These are phyloP conservation scores for Phenganax stokvisi DNA, from an alignment of 92 coral and sea anemone genomes.

Conservation along the genomic window DNA sequence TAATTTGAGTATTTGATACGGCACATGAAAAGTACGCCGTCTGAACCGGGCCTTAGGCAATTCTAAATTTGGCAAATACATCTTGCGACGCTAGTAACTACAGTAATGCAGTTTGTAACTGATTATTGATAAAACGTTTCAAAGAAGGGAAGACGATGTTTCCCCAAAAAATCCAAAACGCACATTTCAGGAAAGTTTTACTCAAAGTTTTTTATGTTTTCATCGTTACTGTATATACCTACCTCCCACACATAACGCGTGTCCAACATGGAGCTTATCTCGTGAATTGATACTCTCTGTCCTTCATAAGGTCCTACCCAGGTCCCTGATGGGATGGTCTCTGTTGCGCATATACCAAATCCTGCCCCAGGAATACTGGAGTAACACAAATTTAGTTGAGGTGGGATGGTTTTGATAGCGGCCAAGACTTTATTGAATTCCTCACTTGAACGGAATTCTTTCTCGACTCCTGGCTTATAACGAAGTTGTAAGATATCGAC, in stretches of 20 bases:
- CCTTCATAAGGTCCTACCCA: conserved; percentile 94
- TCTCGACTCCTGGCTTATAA: conserved; percentile 35
- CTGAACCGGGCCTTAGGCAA: too few relatives aligned
- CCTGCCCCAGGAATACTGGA: conserved; percentile 78
- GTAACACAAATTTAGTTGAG: conserved; percentile 66
- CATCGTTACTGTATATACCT: neutral
- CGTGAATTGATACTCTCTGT: conserved; percentile 51
- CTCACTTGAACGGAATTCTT: conserved; percentile 27
- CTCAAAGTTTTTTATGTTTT: too few relatives aligned
- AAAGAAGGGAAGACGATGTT: too few relatives aligned
- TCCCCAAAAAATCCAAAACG: too few relatives aligned
- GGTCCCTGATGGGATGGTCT: conserved; percentile 56
- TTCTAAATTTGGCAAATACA: too few relatives aligned
- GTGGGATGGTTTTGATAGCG: conserved; percentile 57
- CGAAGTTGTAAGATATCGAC: conserved; percentile 35
- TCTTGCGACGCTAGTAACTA: too few relatives aligned
- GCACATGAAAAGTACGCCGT: too few relatives aligned
- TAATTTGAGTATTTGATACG: too few relatives aligned
- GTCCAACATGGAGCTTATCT: conserved; percentile 44
- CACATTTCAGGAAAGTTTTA: too few relatives aligned
- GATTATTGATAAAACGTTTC: too few relatives aligned
- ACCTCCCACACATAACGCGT: conserved; percentile 89
- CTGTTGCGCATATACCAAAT: conserved; percentile 70
- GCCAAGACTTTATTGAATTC: conserved; percentile 40
- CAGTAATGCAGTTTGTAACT: too few relatives aligned